Percentiles rank a stretch among this genome's conserved stretches.
These are phyloP conservation scores for Ceratotherium simum DNA, from an alignment of 2,113 vertebrate genomes.

Conservation along the genomic window DNA sequence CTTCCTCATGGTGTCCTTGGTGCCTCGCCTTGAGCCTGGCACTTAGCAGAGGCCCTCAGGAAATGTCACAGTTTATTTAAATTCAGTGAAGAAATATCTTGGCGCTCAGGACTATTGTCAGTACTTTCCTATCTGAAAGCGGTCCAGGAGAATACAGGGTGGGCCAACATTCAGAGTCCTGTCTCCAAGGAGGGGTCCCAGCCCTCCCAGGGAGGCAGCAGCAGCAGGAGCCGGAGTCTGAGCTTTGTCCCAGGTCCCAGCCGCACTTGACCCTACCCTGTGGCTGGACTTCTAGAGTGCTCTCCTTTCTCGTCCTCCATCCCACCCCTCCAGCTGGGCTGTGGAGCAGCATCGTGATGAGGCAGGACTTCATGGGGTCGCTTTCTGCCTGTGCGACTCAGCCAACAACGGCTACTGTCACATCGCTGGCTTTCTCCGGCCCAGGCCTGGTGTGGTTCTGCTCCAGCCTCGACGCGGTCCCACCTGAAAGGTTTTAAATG, in stretches of 20 bases:
- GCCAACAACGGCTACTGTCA: no score
- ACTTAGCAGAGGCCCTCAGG: neutral
- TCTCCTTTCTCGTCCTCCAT: neutral
- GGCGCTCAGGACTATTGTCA: rapidly evolving
- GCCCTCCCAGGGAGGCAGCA: rapidly evolving
- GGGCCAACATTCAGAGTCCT: neutral
- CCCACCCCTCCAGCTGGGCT: neutral
- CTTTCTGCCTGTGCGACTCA: neutral
- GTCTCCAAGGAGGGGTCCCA: neutral
- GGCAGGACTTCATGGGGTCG: no score
- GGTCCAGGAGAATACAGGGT: no score
- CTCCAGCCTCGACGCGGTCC: neutral
- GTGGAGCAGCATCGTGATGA: rapidly evolving
- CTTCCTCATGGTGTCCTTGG: neutral
- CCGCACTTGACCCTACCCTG: rapidly evolving
- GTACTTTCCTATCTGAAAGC: neutral
- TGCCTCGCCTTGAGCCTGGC: neutral
- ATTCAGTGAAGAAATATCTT: neutral
- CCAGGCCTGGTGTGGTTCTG: neutral
- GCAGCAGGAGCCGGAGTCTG: neutral
- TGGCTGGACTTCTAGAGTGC: neutral
- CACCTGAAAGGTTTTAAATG: neutral
- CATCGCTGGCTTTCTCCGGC: neutral
- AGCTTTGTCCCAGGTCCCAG: neutral
- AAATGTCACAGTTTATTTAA: rapidly evolving